Conservation (phyloP, 1,140 invertebrate genomes). For the Mylabris phalerata region DNA sequence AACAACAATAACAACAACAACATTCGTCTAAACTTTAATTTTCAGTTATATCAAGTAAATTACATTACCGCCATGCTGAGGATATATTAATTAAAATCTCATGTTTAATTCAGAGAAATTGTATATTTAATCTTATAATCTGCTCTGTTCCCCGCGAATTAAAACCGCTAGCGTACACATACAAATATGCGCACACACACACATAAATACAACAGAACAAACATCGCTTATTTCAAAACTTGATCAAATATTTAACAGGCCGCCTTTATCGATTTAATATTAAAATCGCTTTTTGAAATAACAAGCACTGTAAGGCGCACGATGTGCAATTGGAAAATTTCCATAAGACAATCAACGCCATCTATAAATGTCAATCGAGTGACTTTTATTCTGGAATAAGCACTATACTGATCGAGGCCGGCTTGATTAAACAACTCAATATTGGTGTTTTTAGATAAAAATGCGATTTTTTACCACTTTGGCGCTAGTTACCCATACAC, state of each 20-base stretch:
- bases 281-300: conserved; percentile 18
- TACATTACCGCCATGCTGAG: conserved; percentile 35
- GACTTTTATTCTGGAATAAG: too few species aligned
- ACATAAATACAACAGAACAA: conserved; percentile 12
- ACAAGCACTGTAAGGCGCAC: too few species aligned
- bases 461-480: too few species aligned
- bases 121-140: conserved; percentile 41
- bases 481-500: too few species aligned
- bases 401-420: too few species aligned
- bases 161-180: conserved; percentile 24
- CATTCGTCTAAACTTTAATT: conserved; percentile 32
- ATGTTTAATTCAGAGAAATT: conserved; percentile 41
- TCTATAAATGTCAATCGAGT: too few species aligned
- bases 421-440: too few species aligned
- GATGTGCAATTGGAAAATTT: too few species aligned
- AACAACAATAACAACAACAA: not conserved
- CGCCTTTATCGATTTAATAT: conserved; percentile 25
- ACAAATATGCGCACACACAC: too few species aligned
- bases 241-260: conserved; percentile 27
- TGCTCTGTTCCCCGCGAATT: conserved; percentile 36
- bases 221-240: conserved; percentile 35
- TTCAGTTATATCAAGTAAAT: conserved; percentile 29
- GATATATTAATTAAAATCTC: conserved; percentile 42
- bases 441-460: too few species aligned
- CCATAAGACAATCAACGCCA: too few species aligned